phyloP scores from a whole-genome alignment of 2,113 vertebrate genomes.

The Leptocoma aspasia region DNA sequence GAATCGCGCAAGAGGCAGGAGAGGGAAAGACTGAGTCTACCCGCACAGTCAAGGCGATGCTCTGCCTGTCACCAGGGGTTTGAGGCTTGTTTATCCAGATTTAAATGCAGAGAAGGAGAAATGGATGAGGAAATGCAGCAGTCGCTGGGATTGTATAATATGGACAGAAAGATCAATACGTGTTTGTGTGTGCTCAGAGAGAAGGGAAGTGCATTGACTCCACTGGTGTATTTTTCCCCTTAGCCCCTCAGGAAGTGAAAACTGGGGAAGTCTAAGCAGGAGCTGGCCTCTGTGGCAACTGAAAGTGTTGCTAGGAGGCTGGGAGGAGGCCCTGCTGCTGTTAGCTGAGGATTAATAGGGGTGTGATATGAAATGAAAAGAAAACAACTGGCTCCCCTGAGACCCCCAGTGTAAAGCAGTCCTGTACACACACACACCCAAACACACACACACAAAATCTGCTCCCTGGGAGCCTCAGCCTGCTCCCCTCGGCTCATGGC shows the following conservation, averaged over 20 bases:
- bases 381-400: constrained; percentile 57
- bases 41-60: background rate
- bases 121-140: background rate
- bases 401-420: background rate
- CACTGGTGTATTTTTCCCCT: background rate
- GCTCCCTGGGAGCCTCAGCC: background rate
- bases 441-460: background rate
- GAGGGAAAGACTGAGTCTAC: background rate
- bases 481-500: background rate
- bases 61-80: background rate
- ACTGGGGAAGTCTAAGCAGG: background rate
- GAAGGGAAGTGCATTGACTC: background rate
- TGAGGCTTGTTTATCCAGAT: background rate
- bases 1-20: background rate
- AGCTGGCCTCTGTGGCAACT: constrained; percentile 16
- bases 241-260: background rate
- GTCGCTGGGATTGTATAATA: background rate
- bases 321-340: constrained; percentile 56
- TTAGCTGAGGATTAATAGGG: constrained; percentile 66
- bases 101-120: background rate
- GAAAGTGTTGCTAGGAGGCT: constrained; percentile 75
- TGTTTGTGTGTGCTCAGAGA: background rate
- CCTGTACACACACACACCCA: background rate
- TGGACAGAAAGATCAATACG: background rate
- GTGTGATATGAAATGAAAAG: constrained; percentile 64